A percentile compares a stretch with the other conserved stretches of the same genome.
Conservation (phyloP, 2,888 invertebrate genomes). For the Orchestes rusci region DNA sequence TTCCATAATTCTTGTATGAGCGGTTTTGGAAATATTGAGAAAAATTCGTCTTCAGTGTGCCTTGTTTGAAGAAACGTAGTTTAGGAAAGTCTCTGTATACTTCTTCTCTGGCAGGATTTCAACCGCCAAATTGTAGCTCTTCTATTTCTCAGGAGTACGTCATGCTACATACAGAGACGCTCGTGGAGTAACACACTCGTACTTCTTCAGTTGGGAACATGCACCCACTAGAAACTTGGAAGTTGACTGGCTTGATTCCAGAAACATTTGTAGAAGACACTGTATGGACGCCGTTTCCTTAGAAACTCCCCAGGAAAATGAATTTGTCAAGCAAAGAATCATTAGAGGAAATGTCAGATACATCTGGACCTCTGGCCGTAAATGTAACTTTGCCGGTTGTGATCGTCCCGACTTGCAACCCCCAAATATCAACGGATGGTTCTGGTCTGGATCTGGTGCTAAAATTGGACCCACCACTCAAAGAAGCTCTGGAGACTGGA, state of each 20-base stretch:
- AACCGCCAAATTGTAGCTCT: no score
- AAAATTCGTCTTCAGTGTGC: no score
- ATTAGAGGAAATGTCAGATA: conserved; percentile 69
- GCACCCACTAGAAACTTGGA: conserved; percentile 67
- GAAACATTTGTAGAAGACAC: conserved; percentile 85
- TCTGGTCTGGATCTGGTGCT: conserved; percentile 89
- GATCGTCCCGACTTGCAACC: conserved; percentile 76
- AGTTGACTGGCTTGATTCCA: conserved; percentile 85
- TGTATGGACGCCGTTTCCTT: conserved; percentile 91
- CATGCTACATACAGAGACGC: conserved; percentile 85
- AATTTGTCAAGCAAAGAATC: conserved; percentile 81
- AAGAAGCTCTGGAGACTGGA: conserved; percentile 87
- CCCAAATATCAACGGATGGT: conserved; percentile 84
- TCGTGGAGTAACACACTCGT: conserved; percentile 79
- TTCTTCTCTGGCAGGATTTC: no score
- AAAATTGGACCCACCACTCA: conserved; percentile 85
- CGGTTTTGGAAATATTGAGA: no score
- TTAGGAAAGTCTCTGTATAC: no score
- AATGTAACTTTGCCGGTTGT: conserved; percentile 88
- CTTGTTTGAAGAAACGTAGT: no score
- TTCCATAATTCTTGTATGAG: no score
- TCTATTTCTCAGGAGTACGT: conserved; percentile 81
- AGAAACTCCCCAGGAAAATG: conserved; percentile 87
- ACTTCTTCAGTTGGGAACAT: conserved; percentile 93
- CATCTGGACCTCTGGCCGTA: conserved; percentile 89